Evolutionary conservation across 2,888 invertebrate genomes (phyloP), one percentile per base, ranked within the genome.

Genomic region (Nomada fucata): DNA sequence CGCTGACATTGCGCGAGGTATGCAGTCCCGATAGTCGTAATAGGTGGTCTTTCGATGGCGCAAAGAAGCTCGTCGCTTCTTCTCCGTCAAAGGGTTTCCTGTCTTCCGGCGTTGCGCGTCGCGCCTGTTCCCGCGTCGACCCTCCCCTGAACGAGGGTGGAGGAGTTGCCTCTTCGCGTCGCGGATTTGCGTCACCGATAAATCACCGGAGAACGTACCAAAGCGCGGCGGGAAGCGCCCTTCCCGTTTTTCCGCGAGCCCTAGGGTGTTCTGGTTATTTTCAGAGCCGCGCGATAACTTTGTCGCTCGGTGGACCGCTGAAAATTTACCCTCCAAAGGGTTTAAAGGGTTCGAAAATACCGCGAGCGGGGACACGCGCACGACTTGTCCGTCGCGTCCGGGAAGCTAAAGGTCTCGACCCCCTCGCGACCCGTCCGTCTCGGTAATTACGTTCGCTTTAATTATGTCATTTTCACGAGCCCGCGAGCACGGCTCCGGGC

Each of bases 381-480:
- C 9, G 47, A 26, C 60, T 18, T 36, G 61, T 23, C 52, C 47
- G 47, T 13, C 20, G 18, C 63, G 52, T 50, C 10, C 42, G 55
- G 59, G 72, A 53, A 60, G 60, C n/a, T 60, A 7, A 3, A 15
- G 29, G 13, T 36, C 26, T 7, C 50, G 1, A 18, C 20, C 57
- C 52, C 20, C 65, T 70, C 47, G 11, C 68, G 42, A 44, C 44
- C 15, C 71, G 64, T 65, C 63, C 63, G 47, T 47, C 61, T 42
- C 72, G 67, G 76, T 84, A 86, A 86, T 86, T 86, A 84, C 86
- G 76, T 89, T 84, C 82, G 76, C 90, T 88, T 89, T 89, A 89
- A 89, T 89, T 88, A 87, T 85, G 80, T 63, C 82, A 69, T 80
- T 81, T 87, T 83, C 84, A 84, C 76, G 82, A 64, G 50, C 36